Conservation (phyloP, 2,797 vertebrate species). For the Bucorvus abyssinicus region DNA sequence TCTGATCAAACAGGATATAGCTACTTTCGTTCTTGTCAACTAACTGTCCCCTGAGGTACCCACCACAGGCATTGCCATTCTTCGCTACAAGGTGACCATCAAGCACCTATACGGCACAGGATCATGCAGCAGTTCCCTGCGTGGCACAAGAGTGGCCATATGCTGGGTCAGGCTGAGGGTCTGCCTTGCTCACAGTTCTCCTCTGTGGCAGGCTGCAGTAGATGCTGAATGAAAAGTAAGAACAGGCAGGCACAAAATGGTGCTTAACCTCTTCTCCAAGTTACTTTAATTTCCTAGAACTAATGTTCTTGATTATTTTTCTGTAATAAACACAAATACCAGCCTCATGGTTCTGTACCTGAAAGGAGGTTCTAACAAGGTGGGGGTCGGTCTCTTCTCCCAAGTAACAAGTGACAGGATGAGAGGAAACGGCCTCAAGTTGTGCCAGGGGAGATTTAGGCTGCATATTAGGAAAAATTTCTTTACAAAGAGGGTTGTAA, state of each 20-base stretch:
- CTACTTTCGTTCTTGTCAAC: not conserved
- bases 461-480: too few relatives aligned
- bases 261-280: not conserved
- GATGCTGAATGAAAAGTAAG: not conserved
- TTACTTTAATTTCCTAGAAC: not conserved
- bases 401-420: too few relatives aligned
- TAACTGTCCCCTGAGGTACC: not conserved
- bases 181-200: not conserved
- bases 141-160: not conserved
- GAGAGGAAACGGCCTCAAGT: too few relatives aligned
- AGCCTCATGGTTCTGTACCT: not conserved
- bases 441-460: too few relatives aligned
- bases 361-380: too few relatives aligned
- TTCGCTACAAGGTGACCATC: not conserved
- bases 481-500: too few relatives aligned
- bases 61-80: not conserved
- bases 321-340: not conserved
- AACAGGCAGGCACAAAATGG: not conserved
- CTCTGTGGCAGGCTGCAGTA: not conserved
- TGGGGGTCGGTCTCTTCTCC: too few relatives aligned
- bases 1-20: not conserved
- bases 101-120: not conserved
- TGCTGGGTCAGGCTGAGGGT: not conserved
- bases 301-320: not conserved
- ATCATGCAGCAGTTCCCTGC: not conserved